Evolutionary conservation across 2,797 vertebrate species (phyloP).

Genomic region (Sebastes vulpes): DNA sequence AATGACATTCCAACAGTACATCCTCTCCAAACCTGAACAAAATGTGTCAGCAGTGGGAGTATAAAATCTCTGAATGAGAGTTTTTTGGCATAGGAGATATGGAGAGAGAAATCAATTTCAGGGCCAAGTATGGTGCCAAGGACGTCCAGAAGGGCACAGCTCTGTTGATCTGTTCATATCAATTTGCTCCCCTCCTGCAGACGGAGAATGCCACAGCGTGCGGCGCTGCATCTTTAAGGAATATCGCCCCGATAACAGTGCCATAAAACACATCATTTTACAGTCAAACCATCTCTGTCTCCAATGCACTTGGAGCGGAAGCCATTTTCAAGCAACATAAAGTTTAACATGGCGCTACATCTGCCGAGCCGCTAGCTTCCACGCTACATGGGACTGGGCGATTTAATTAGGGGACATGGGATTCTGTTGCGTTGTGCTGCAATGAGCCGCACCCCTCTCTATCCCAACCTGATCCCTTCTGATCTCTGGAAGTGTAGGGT

Average conservation of each 20-base stretch:
- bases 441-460: constrained; percentile 50
- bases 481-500: constrained; percentile 9
- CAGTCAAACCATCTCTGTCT: constrained; percentile 93
- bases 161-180: constrained; percentile 82
- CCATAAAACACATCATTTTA: constrained; percentile 96
- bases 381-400: constrained; percentile 89
- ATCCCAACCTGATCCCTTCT: constrained; percentile 24
- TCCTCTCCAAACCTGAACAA: constrained; percentile 70
- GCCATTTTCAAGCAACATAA: constrained; percentile 98
- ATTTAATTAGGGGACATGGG: constrained; percentile 90
- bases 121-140: constrained; percentile 83
- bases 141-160: constrained; percentile 83
- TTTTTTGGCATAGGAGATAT: constrained; percentile 79
- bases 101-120: constrained; percentile 82
- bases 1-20: constrained; percentile 72
- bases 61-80: constrained; percentile 79
- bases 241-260: constrained; percentile 83
- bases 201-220: constrained; percentile 74
- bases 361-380: constrained; percentile 94
- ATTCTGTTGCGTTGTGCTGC: constrained; percentile 50
- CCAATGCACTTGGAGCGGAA: constrained; percentile 94
- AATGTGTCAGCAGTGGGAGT: constrained; percentile 76
- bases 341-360: constrained; percentile 98
- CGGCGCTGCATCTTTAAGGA: constrained; percentile 85
- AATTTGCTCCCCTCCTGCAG: constrained; percentile 79